Evolutionary conservation across 92 coral and sea anemone genomes (phyloP), one percentile per base, ranked within the genome.

Genomic region (Nematostella vectensis): DNA sequence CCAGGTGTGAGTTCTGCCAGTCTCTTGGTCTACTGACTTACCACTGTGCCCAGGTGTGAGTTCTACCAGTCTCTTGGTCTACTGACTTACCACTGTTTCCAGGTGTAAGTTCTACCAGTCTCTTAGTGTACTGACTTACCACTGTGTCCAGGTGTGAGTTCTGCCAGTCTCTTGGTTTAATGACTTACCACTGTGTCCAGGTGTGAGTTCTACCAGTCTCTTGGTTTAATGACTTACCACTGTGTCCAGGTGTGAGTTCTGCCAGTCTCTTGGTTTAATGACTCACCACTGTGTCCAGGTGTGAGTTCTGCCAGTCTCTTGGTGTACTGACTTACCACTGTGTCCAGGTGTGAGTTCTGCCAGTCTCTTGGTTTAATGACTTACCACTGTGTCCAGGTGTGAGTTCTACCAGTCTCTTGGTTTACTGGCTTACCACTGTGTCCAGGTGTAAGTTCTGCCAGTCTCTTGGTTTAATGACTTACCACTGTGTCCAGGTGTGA

Each of bases 81-180:
- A 8, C 8, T 15, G 15, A 8, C 42, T 36, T 36, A 36, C 42
- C 42, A 36, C 42, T 36, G 15, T 36, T 8, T 8, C 42, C 42
- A 36, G 42, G 42, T 36, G 42, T 36, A 8, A 36, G 42, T 36
- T 36, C 42, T 8, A 15, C 42, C 15, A 36, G 9, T n/a, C n/a
- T n/a, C n/a, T n/a, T n/a, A n/a, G n/a, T n/a, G n/a, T n/a, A n/a
- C n/a, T n/a, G n/a, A n/a, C 58, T 10, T 50, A 62, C 69, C 69
- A 50, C 56, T 27, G 33, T 62, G 51, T 1, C 69, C 69, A 3
- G 69, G 69, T 27, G 69, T 62, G 1, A 62, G 59, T 62, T 62
- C 69, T 3, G 69, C 69, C 24, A 62, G 37, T 24, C 69, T n/a
- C n/a, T 8, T 36, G 42, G 9, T 15, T 8, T 8, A 8, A 36